Evolutionary conservation across 2,797 vertebrate species (phyloP).

Genomic region (Sternotherus odoratus): DNA sequence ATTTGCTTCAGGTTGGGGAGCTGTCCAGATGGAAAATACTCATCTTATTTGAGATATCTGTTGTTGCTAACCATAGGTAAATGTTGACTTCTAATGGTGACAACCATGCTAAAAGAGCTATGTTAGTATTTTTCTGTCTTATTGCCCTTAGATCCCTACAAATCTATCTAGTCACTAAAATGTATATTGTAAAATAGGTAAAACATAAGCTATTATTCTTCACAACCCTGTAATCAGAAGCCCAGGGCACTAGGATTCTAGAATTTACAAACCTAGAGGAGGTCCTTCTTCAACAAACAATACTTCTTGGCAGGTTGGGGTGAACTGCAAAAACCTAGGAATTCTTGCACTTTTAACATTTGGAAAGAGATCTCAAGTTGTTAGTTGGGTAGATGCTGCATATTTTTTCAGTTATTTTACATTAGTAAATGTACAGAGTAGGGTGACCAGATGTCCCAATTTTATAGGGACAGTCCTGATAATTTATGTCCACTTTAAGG

Average conservation of each 20-base stretch:
- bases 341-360: no score
- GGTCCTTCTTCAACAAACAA: background rate
- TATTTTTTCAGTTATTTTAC: no score
- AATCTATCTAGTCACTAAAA: background rate
- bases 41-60: no score
- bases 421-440: background rate
- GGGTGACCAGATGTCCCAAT: no score
- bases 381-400: no score
- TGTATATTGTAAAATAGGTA: background rate
- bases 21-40: no score
- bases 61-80: no score
- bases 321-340: background rate
- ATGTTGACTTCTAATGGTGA: background rate
- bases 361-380: background rate
- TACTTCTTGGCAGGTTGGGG: background rate
- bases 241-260: background rate
- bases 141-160: background rate
- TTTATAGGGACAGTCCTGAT: no score
- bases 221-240: background rate
- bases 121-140: background rate
- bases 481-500: conserved; percentile 14
- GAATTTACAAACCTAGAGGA: background rate
- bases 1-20: no score
- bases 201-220: background rate
- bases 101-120: background rate